phyloP scores from a whole-genome alignment of 2,888 invertebrate species.

The Acleris laterana region DNA sequence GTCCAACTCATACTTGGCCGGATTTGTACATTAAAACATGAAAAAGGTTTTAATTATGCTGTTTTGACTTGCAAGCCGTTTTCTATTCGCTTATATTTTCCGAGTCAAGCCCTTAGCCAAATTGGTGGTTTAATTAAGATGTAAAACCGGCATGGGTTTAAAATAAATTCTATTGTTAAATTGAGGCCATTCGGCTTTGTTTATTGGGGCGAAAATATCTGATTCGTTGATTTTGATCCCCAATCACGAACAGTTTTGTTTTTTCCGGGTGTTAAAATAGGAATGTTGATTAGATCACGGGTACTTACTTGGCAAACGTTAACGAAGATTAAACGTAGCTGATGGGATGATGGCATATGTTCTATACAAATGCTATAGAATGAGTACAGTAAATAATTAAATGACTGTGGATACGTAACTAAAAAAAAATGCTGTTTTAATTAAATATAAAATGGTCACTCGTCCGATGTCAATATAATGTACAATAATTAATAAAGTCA shows the following conservation, averaged over 20 bases:
- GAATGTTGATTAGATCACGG: slow-evolving; percentile 46
- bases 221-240: slow-evolving; percentile 37
- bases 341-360: no score
- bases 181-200: slow-evolving; percentile 13
- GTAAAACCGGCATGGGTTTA: slow-evolving; percentile 12
- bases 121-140: slow-evolving; percentile 17
- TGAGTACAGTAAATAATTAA: no score
- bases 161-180: slow-evolving; percentile 25
- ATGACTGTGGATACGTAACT: no score
- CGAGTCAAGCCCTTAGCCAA: slow-evolving; percentile 6
- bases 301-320: slow-evolving; percentile 41
- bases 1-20: no score
- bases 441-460: no score
- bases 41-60: no score
- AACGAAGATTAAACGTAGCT: not conserved
- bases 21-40: no score
- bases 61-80: not conserved
- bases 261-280: slow-evolving; percentile 47
- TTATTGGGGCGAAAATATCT: slow-evolving; percentile 43
- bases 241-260: slow-evolving; percentile 45
- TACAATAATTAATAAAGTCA: no score
- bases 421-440: no score
- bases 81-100: slow-evolving; percentile 11
- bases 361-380: no score
- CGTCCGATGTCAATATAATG: no score